Evolutionary conservation across 92 coral and sea anemone species (phyloP).

Genomic region (Paragorgia papillata): DNA sequence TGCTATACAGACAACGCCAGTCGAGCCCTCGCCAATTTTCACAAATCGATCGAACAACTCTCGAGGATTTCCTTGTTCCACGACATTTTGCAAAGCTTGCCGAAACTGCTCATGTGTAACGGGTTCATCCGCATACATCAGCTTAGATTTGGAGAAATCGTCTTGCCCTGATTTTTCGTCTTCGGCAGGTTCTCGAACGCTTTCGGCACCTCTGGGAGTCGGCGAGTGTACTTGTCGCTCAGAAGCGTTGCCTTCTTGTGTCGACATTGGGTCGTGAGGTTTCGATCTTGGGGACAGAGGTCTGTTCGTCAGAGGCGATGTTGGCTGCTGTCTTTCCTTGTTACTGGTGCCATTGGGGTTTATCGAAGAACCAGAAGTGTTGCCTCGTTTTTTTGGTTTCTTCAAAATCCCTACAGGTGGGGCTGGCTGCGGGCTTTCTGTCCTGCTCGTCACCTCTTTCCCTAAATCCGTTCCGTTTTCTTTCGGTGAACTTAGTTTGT

Average conservation of each 20-base stretch:
- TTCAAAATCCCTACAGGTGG: constrained; percentile 25
- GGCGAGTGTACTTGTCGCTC: constrained; percentile 1
- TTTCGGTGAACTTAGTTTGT: constrained; percentile 20
- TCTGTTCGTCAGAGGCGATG: constrained; percentile 26
- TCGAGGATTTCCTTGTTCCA: constrained; percentile 75
- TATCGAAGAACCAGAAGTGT: neutral
- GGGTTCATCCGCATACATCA: constrained; percentile 92
- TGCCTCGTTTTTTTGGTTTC: constrained; percentile 32
- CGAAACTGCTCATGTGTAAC: constrained; percentile 97
- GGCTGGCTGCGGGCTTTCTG: constrained; percentile 7
- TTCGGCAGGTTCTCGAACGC: neutral
- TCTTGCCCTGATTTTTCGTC: neutral
- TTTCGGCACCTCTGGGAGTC: neutral
- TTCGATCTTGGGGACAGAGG: constrained; percentile 16
- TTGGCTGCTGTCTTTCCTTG: constrained; percentile 2
- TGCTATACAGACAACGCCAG: constrained; percentile 97
- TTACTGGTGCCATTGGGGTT: neutral
- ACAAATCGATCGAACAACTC: constrained; percentile 87
- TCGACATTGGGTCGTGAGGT: constrained; percentile 2
- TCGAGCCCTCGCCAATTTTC: constrained; percentile 99
- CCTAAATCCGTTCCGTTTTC: constrained; percentile 7
- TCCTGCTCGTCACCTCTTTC: neutral
- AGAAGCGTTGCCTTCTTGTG: neutral
- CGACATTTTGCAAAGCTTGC: constrained; percentile 84
- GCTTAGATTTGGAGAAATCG: constrained; percentile 72